Conservation (phyloP, 2,888 invertebrate species). For the Protonemura montana region DNA sequence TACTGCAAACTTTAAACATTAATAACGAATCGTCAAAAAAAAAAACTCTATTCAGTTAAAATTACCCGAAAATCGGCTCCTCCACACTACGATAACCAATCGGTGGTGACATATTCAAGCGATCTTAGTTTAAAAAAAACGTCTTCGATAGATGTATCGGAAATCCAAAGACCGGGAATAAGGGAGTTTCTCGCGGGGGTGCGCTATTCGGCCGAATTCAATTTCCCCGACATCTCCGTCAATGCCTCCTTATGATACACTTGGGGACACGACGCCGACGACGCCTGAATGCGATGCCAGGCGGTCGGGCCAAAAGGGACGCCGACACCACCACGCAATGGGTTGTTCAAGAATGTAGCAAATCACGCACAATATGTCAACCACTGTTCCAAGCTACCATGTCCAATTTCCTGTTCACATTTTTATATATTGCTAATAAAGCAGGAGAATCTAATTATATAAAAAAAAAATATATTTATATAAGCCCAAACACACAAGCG, state of each 20-base stretch:
- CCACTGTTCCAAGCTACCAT: not conserved
- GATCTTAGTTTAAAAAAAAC: conserved; percentile 8
- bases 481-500: not conserved
- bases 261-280: conserved; percentile 18
- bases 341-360: conserved; percentile 3
- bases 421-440: not conserved
- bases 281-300: conserved; percentile 15
- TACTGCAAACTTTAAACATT: conserved; percentile 8
- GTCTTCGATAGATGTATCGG: not conserved
- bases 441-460: not conserved
- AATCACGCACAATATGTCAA: not conserved
- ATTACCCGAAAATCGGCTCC: not conserved
- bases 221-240: conserved; percentile 36
- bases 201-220: conserved; percentile 41
- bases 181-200: conserved; percentile 23
- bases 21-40: not conserved
- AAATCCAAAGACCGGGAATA: not conserved
- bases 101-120: not conserved
- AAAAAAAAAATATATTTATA: no score
- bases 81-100: not conserved
- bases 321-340: not conserved
- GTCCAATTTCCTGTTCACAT: not conserved
- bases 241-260: conserved; percentile 33
- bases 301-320: not conserved
- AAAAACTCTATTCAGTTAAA: not conserved